These are phyloP conservation scores for Scaeva pyrastri DNA, from an alignment of 2,888 invertebrate genomes.

Conservation along the genomic window DNA sequence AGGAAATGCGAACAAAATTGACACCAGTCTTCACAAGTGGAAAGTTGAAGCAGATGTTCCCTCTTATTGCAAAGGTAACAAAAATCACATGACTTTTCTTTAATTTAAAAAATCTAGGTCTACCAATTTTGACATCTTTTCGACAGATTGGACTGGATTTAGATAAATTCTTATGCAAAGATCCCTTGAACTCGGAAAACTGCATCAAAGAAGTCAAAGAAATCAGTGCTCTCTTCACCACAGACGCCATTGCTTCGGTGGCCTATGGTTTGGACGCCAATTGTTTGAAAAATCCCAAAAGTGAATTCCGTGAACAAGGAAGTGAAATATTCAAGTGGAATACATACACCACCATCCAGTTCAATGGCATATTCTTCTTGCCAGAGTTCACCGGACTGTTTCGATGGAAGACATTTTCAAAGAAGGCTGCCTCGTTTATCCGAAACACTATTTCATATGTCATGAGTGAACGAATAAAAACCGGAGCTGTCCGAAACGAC, in stretches of 20 bases:
- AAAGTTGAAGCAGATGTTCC: slow-evolving; percentile 83
- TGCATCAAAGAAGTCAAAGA: slow-evolving; percentile 80
- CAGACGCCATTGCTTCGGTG: slow-evolving; percentile 81
- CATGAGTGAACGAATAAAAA: slow-evolving; percentile 83
- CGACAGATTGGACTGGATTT: slow-evolving; percentile 79
- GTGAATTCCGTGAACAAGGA: slow-evolving; percentile 80
- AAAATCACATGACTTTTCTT: not conserved
- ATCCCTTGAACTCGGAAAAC: slow-evolving; percentile 63
- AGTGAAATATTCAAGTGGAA: slow-evolving; percentile 77
- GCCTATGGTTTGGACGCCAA: slow-evolving; percentile 81
- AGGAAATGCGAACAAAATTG: slow-evolving; percentile 82
- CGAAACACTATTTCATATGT: slow-evolving; percentile 82
- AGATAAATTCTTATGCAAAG: slow-evolving; percentile 76
- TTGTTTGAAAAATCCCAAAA: slow-evolving; percentile 79
- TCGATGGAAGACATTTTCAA: slow-evolving; percentile 78
- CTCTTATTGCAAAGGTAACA: slow-evolving; percentile 80
- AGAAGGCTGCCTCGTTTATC: slow-evolving; percentile 81
- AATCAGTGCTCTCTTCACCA: slow-evolving; percentile 79
- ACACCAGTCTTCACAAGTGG: slow-evolving; percentile 84
- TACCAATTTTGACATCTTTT: not conserved
- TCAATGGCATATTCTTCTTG: slow-evolving; percentile 80
- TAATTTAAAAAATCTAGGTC: not conserved
- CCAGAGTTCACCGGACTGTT: slow-evolving; percentile 79
- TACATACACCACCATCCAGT: slow-evolving; percentile 78
- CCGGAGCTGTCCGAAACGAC: slow-evolving; percentile 83